Conservation (phyloP, 2,888 invertebrate species). For the Theretra japonica region DNA sequence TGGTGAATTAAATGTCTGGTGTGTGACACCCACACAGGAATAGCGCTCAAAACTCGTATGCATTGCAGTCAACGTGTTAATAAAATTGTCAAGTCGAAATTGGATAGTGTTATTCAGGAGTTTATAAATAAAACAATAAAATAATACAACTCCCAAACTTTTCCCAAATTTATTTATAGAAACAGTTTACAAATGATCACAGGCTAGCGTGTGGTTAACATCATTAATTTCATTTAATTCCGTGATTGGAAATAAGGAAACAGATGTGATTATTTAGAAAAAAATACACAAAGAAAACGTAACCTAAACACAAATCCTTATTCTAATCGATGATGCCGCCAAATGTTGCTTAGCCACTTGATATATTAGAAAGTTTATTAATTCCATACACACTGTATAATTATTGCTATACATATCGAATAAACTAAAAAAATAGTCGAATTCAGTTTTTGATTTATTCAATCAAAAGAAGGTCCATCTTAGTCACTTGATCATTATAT, state of each 20-base stretch:
- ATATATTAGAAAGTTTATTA: neutral
- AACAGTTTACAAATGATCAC: conserved; percentile 78
- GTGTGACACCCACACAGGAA: too few species aligned
- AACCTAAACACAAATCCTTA: conserved; percentile 35
- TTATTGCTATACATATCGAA: too few species aligned
- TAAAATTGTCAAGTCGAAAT: too few species aligned
- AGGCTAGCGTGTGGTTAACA: conserved; percentile 68
- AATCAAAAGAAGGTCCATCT: neutral
- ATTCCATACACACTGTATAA: neutral
- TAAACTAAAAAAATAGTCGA: too few species aligned
- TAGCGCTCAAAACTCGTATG: too few species aligned
- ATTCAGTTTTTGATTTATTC: too few species aligned
- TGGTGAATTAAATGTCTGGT: too few species aligned
- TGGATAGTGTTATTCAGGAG: too few species aligned
- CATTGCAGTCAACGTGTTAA: too few species aligned
- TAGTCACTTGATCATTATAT: neutral
- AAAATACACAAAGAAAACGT: conserved; percentile 18
- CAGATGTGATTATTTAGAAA: neutral
- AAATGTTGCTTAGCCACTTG: conserved; percentile 22
- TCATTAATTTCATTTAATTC: conserved; percentile 42
- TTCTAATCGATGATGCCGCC: conserved; percentile 35
- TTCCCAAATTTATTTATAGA: conserved; percentile 69
- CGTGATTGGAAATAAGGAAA: conserved; percentile 35
- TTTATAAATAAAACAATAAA: too few species aligned
- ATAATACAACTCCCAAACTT: conserved; percentile 43